These are phyloP conservation scores for human DNA, from an alignment of 2,113 vertebrate species.

Conservation along the genomic window GRCh38 chr17:40601001-40601500, in stretches of 20 bases:
- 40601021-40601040: background rate
- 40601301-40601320: background rate
- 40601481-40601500: background rate
- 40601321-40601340: background rate
- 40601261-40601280: background rate
- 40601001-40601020: background rate
- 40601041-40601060: background rate
- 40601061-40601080: background rate
- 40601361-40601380: background rate
- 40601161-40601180: background rate
- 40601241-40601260: background rate
- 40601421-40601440: background rate
- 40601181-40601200: constrained; percentile 19
- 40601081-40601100: background rate
- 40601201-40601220: background rate
- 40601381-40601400: background rate
- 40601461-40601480: background rate
- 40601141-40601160: background rate
- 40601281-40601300: background rate
- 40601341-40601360: background rate
- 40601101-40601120: background rate
- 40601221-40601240: background rate
- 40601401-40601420: background rate
- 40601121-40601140: background rate
- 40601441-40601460: background rate